Conservation (phyloP, 2,113 vertebrate species). For the Corythornis vintsioides region DNA sequence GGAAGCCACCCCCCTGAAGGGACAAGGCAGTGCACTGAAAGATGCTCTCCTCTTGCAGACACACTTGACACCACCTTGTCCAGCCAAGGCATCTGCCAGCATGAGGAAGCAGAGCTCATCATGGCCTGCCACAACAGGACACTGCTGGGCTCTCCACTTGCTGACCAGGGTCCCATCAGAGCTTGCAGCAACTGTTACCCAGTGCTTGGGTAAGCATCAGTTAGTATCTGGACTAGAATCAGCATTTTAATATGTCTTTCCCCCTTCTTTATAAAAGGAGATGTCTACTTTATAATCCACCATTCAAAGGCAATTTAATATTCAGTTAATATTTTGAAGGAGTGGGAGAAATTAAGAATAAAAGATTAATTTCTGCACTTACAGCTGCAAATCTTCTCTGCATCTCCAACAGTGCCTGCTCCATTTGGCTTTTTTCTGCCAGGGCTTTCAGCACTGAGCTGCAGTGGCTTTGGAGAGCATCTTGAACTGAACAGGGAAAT, state of each 20-base stretch:
- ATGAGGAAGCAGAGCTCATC: background rate
- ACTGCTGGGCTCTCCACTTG: background rate
- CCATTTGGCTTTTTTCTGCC: constrained; percentile 67
- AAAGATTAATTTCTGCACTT: constrained; percentile 57
- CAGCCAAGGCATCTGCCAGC: background rate
- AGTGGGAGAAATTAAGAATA: background rate
- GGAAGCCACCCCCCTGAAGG: background rate
- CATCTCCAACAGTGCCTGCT: constrained; percentile 72
- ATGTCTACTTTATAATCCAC: background rate
- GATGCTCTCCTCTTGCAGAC: background rate
- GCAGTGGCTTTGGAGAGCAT: constrained; percentile 62
- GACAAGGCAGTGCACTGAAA: fast-evolving
- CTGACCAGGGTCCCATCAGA: background rate
- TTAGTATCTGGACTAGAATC: background rate
- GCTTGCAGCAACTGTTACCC: background rate
- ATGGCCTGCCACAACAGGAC: background rate
- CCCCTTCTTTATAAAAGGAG: background rate
- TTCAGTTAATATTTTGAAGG: constrained; percentile 61
- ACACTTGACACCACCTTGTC: background rate
- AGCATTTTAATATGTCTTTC: constrained; percentile 27
- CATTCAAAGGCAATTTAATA: background rate
- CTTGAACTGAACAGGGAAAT: constrained; percentile 75
- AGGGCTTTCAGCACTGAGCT: constrained; percentile 61
- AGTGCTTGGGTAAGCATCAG: background rate
- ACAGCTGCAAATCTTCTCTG: constrained; percentile 69